Evolutionary conservation across 2,797 vertebrate genomes (phyloP).

Genomic region (Molossus alvarezi): DNA sequence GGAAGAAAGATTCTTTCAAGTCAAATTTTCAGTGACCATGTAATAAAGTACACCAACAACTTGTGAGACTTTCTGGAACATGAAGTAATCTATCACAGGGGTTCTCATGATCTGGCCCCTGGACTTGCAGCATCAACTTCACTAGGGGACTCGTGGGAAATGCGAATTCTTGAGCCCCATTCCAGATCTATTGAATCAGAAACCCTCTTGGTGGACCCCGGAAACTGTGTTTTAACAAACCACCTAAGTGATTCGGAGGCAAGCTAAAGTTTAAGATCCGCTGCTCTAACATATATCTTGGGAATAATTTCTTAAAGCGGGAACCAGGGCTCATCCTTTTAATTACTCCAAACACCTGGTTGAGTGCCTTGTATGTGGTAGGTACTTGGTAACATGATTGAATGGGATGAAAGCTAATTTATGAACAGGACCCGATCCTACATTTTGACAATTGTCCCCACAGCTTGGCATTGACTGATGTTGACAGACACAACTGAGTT

Average conservation of each 20-base stretch:
- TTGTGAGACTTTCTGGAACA: background rate
- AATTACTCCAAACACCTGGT: conserved; percentile 78
- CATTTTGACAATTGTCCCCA: conserved; percentile 81
- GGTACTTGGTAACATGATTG: conserved; percentile 79
- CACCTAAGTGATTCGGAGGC: background rate
- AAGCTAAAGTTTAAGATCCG: conserved; percentile 43
- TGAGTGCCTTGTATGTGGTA: conserved; percentile 80
- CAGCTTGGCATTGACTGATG: conserved; percentile 82
- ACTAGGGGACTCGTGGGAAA: background rate
- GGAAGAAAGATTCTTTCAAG: conserved; percentile 62
- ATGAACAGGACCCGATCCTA: conserved; percentile 73
- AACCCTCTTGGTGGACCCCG: background rate
- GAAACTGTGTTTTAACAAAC: conserved; percentile 43
- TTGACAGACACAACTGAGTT: conserved; percentile 80
- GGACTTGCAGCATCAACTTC: background rate
- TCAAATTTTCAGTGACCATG: conserved; percentile 20
- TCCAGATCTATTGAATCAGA: background rate
- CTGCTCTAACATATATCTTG: background rate
- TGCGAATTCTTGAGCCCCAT: background rate
- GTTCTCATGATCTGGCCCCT: background rate
- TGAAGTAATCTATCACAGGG: background rate
- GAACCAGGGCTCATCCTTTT: conserved; percentile 58
- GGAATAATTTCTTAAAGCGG: conserved; percentile 48
- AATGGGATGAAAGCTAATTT: conserved; percentile 80
- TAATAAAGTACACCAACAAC: background rate